Evolutionary conservation across 2,113 vertebrate genomes (phyloP).

Genomic region (Phasianus colchicus): DNA sequence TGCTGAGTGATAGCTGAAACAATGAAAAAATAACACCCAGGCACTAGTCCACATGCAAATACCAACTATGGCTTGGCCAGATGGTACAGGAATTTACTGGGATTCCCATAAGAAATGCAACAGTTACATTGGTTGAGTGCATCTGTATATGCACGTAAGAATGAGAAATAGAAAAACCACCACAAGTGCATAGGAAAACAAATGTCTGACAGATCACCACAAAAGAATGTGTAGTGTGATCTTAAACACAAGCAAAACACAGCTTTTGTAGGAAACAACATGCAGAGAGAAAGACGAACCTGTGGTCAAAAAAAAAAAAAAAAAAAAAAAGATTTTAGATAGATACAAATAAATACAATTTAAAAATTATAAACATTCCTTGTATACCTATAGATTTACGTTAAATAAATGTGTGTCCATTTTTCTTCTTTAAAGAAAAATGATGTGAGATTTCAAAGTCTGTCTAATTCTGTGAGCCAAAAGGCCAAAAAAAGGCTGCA

Average conservation of each 20-base stretch:
- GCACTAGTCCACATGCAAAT: constrained; percentile 16
- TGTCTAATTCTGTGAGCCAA: neutral
- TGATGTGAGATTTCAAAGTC: neutral
- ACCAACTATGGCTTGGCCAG: neutral
- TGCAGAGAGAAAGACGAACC: neutral
- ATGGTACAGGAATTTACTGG: neutral
- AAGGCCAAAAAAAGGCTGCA: neutral
- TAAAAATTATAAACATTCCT: neutral
- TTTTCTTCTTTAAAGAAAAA: neutral
- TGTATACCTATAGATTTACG: neutral
- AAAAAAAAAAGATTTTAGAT: neutral
- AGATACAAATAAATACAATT: neutral
- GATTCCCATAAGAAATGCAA: neutral
- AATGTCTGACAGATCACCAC: neutral
- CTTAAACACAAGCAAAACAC: neutral
- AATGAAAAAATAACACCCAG: constrained; percentile 46
- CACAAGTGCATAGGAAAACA: neutral
- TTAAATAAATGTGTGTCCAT: neutral
- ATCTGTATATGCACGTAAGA: neutral
- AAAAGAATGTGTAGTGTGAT: neutral
- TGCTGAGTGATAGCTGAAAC: constrained; percentile 23
- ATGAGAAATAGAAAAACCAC: neutral
- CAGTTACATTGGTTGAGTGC: neutral
- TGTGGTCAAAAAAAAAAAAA: neutral
- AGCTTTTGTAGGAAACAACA: neutral